These are phyloP conservation scores for Ceratosolen fusciceps DNA, from an alignment of 1,140 invertebrate species.

Conservation along the genomic window DNA sequence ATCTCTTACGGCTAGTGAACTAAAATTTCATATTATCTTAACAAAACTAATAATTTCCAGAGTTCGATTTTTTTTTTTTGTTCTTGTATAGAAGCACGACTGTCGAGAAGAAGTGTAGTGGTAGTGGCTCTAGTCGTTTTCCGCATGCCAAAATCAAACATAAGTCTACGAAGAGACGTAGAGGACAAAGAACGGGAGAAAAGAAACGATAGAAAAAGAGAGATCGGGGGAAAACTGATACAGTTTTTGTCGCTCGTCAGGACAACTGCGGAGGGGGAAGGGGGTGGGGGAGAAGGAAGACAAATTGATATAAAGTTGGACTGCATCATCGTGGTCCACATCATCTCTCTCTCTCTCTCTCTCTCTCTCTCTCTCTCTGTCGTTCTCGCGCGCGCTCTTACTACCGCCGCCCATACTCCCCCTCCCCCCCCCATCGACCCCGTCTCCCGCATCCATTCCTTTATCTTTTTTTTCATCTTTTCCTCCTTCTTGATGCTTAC, in stretches of 20 bases:
- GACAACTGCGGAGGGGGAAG: conserved; percentile 39
- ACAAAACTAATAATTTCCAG: too few relatives aligned
- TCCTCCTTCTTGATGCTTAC: conserved; percentile 32
- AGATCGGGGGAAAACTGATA: conserved; percentile 22
- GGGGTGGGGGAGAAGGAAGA: conserved; percentile 42
- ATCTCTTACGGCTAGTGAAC: too few relatives aligned
- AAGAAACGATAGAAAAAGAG: not conserved
- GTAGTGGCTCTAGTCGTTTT: not conserved
- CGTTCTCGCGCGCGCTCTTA: not conserved
- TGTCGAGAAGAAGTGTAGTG: too few relatives aligned
- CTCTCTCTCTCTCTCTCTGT: not conserved
- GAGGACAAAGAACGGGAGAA: not conserved
- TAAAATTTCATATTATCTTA: too few relatives aligned
- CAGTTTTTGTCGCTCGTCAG: conserved; percentile 38
- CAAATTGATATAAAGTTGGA: conserved; percentile 33
- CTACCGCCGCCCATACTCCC: not conserved
- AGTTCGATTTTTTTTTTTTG: too few relatives aligned
- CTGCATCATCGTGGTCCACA: not conserved
- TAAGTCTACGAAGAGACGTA: not conserved
- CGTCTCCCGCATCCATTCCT: conserved; percentile 6
- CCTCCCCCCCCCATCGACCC: conserved; percentile 2
- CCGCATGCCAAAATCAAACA: not conserved
- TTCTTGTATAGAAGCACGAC: too few relatives aligned
- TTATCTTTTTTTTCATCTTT: conserved; percentile 44
- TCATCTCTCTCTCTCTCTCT: conserved; percentile 11